Base-by-base conservation (phyloP, 2,888 invertebrate genomes). In the Andricus quercusramuli region DNA sequence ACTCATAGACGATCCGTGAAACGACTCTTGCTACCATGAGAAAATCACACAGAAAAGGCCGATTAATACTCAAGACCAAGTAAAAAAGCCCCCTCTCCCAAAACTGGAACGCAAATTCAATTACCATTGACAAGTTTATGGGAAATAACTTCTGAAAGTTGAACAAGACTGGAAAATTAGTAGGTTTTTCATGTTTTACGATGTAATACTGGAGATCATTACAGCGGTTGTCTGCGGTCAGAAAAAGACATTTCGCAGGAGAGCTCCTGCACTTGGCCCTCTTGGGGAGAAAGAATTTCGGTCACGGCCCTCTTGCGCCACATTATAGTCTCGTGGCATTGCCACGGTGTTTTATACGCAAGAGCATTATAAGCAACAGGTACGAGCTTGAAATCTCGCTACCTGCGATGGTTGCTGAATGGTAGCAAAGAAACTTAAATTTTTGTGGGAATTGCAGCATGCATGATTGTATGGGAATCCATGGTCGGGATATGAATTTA, bases 261-360 rank as follows among this genome's bases (percentile, higher is more conserved):
- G 78, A 79, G 78, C 70, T 80, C 87, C 83, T 91, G 91, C 91
- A 91, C 91, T 92, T 92, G 92, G 90, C 91, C 91, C 91, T 88
- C 88, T 91, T 90, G 89, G 86, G 82, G 59, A 78, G 85, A 84
- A 84, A 86, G 89, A 90, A 91, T 91, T 92, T 92, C 91, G 92
- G 92, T 92, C 92, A 92, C 87, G 92, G 92, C 86, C 90, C 87
- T 87, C 78, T 80, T 77, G 78, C 78, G 66, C 79, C 81, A 76
- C 68, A 78, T 70, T 51, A 51, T 74, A 56, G 51, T 56, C 74
- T 32, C 32, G 51, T 74, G 74, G 74, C 74, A 74, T 74, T 74
- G 74, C 74, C 37, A 56, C 32, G 56, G 51, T 22, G 20, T 56
- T 74, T 74, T 74, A 74, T 74, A 56, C 32, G 8, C 56, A 74